Conservation (phyloP, 2,113 vertebrate species). For the Mustela nigripes region DNA sequence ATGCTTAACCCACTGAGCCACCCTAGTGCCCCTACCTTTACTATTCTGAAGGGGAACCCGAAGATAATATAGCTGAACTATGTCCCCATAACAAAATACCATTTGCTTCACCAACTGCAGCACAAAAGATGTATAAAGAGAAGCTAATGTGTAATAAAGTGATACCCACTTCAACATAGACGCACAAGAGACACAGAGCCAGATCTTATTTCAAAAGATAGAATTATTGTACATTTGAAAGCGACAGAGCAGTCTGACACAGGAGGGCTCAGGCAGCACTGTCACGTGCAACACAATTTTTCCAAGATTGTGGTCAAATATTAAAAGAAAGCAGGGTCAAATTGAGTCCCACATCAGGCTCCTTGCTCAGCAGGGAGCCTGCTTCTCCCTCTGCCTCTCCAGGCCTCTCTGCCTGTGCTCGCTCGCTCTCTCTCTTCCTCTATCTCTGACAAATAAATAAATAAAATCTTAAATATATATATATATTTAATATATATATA, state of each 20-base stretch:
- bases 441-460: too few species aligned
- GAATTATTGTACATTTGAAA: background rate
- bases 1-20: background rate
- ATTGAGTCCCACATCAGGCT: background rate
- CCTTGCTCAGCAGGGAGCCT: too few species aligned
- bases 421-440: too few species aligned
- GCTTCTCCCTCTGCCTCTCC: too few species aligned
- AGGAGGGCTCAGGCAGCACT: background rate
- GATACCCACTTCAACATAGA: background rate
- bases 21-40: background rate
- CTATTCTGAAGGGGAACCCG: background rate
- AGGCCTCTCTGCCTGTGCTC: too few species aligned
- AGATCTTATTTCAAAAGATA: background rate
- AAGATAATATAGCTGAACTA: background rate
- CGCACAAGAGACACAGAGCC: background rate
- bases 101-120: background rate
- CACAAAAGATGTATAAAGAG: background rate
- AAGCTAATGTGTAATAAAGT: background rate
- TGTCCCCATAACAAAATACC: background rate
- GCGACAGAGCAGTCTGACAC: background rate
- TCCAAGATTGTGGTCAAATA: background rate
- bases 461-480: too few species aligned
- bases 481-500: background rate
- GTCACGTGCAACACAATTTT: background rate
- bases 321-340: background rate